A percentile compares a stretch with the other conserved stretches of the same genome.
phyloP scores from a whole-genome alignment of 1,140 invertebrate genomes.

The Pteromalus puparum region DNA sequence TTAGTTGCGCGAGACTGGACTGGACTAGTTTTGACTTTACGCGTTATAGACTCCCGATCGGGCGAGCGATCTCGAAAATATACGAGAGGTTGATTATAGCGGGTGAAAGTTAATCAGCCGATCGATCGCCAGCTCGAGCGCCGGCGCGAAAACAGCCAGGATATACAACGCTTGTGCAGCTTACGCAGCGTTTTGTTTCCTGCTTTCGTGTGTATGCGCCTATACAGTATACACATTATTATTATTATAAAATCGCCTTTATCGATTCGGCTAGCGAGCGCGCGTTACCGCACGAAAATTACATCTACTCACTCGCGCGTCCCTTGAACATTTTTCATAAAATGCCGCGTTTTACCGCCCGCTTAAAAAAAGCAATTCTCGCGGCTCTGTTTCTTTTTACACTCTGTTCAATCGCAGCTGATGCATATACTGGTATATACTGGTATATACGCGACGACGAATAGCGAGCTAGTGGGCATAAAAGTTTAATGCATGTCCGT shows the following conservation, averaged over 20 bases:
- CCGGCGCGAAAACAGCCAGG: no score
- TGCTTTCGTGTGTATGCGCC: neutral
- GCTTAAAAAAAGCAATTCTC: neutral
- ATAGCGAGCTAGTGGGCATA: slow-evolving; percentile 3
- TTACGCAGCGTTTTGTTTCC: neutral
- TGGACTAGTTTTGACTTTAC: no score
- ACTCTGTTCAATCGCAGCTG: neutral
- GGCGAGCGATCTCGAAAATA: neutral
- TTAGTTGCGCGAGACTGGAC: no score
- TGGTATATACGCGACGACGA: neutral
- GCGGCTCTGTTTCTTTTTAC: neutral
- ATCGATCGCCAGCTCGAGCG: slow-evolving; percentile 26
- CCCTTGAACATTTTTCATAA: slow-evolving; percentile 9
- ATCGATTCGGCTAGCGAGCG: neutral
- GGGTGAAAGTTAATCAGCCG: slow-evolving; percentile 43
- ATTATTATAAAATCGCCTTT: neutral
- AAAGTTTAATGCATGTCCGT: slow-evolving; percentile 1
- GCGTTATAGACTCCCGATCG: no score
- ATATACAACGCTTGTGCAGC: no score
- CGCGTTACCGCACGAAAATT: neutral
- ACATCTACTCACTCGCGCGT: no score
- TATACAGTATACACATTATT: no score
- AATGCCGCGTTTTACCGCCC: neutral
- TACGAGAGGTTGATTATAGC: slow-evolving; percentile 34
- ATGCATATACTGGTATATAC: neutral